Percentiles rank a stretch among this genome's conserved stretches.
These are phyloP conservation scores for Elegia similella DNA, from an alignment of 2,888 invertebrate genomes.

Conservation along the genomic window DNA sequence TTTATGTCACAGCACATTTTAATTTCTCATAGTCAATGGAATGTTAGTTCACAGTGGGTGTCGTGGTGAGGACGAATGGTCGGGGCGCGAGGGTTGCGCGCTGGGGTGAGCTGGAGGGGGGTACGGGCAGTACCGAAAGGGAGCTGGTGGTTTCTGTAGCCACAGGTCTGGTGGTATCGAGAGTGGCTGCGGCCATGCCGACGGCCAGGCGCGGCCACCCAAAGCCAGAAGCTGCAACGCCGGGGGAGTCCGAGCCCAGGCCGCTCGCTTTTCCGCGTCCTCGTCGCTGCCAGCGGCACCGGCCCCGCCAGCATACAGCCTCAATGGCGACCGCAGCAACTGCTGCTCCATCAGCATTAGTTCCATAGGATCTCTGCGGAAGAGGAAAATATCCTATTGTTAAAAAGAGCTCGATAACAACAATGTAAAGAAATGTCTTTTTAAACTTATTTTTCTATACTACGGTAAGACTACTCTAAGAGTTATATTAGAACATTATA, in stretches of 20 bases:
- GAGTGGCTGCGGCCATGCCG: slow-evolving; percentile 93
- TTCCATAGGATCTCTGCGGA: slow-evolving; percentile 90
- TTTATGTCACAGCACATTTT: slow-evolving; percentile 51
- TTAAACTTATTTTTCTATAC: no score
- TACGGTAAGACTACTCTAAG: no score
- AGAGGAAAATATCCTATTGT: slow-evolving; percentile 21
- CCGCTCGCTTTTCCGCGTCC: slow-evolving; percentile 80
- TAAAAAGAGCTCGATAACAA: neutral
- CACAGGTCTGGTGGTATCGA: slow-evolving; percentile 94
- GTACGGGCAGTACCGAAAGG: slow-evolving; percentile 83
- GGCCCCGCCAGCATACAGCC: slow-evolving; percentile 84
- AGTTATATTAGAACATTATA: no score
- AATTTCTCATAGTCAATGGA: slow-evolving; percentile 23
- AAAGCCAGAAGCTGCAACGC: slow-evolving; percentile 71
- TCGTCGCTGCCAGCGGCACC: slow-evolving; percentile 79
- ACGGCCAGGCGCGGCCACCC: slow-evolving; percentile 90
- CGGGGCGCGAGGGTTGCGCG: slow-evolving; percentile 46
- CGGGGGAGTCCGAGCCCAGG: slow-evolving; percentile 77
- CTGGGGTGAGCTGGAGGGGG: slow-evolving; percentile 75
- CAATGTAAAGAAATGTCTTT: no score
- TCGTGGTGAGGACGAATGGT: slow-evolving; percentile 61
- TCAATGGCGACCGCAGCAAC: slow-evolving; percentile 84
- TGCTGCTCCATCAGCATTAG: slow-evolving; percentile 90
- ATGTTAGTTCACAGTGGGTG: slow-evolving; percentile 65
- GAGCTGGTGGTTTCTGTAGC: slow-evolving; percentile 91